Conservation (phyloP, 2,797 vertebrate species). For the Periophthalmus magnuspinnatus region DNA sequence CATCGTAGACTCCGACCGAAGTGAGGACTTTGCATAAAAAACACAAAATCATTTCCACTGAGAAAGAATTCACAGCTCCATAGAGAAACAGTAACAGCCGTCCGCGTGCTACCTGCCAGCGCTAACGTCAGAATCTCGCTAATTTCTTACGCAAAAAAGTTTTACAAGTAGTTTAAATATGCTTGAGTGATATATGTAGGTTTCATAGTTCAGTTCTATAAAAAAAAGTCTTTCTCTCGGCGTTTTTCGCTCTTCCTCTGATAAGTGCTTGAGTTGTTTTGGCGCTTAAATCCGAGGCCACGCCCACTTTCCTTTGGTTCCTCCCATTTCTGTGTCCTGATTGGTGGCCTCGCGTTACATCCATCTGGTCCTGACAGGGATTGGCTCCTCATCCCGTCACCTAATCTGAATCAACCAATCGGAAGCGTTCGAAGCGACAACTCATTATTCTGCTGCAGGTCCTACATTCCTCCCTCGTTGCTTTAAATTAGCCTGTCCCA, state of each 20-base stretch:
- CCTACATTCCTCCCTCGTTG: not conserved
- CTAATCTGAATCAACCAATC: slow-evolving; percentile 20
- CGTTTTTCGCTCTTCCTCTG: slow-evolving; percentile 21
- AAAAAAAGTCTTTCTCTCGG: slow-evolving; percentile 34
- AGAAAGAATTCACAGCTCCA: slow-evolving; percentile 75
- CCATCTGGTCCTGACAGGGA: slow-evolving; percentile 61
- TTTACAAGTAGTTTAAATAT: slow-evolving; percentile 59
- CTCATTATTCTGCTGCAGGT: slow-evolving; percentile 6
- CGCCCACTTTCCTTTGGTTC: slow-evolving; percentile 67
- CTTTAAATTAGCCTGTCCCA: not conserved
- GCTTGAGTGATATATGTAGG: slow-evolving; percentile 59
- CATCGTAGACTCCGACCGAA: slow-evolving; percentile 45
- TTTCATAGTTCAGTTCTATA: slow-evolving; percentile 49
- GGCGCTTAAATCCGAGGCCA: slow-evolving; percentile 29
- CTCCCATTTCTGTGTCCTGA: slow-evolving; percentile 29
- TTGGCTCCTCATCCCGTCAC: slow-evolving; percentile 19
- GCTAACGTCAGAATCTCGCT: slow-evolving; percentile 10
- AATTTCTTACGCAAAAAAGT: slow-evolving; percentile 55
- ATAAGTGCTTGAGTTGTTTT: slow-evolving; percentile 70
- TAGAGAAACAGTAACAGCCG: slow-evolving; percentile 66
- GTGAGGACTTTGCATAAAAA: slow-evolving; percentile 69
- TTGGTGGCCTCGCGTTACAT: slow-evolving; percentile 53
- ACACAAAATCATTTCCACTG: slow-evolving; percentile 42
- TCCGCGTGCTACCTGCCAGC: slow-evolving; percentile 55
- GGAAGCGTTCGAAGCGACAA: slow-evolving; percentile 5